Conservation (phyloP, 2,888 invertebrate genomes). For the Agrotis segetum region DNA sequence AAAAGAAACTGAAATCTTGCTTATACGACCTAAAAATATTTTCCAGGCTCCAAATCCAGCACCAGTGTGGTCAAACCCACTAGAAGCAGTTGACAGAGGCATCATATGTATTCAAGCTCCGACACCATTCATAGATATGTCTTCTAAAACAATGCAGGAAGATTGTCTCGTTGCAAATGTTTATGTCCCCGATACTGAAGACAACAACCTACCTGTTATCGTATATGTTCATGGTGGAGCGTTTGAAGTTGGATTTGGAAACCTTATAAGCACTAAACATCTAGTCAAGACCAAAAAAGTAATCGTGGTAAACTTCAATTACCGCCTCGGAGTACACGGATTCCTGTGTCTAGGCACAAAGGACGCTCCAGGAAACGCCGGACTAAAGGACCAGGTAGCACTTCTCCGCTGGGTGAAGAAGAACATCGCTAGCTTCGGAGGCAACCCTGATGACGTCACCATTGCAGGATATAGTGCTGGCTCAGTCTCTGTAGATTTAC, state of each 20-base stretch:
- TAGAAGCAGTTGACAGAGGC: slow-evolving; percentile 64
- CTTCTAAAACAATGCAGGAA: slow-evolving; percentile 62
- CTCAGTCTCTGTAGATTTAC: slow-evolving; percentile 66
- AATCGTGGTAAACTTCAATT: slow-evolving; percentile 70
- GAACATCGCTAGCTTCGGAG: slow-evolving; percentile 74
- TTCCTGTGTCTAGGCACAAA: slow-evolving; percentile 71
- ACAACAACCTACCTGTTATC: slow-evolving; percentile 69
- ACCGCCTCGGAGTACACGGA: slow-evolving; percentile 69
- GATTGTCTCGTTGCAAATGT: slow-evolving; percentile 81
- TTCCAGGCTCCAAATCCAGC: slow-evolving; percentile 74
- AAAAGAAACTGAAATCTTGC: background rate
- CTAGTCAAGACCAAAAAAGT: slow-evolving; percentile 64
- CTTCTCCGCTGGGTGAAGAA: slow-evolving; percentile 72
- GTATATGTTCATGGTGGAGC: slow-evolving; percentile 72
- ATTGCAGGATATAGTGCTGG: slow-evolving; percentile 73
- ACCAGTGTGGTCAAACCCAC: slow-evolving; percentile 67
- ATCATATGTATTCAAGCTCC: slow-evolving; percentile 69
- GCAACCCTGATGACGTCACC: slow-evolving; percentile 74
- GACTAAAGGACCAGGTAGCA: slow-evolving; percentile 75
- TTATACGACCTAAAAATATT: background rate
- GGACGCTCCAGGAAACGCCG: slow-evolving; percentile 73
- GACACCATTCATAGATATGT: slow-evolving; percentile 8
- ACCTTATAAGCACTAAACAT: slow-evolving; percentile 41
- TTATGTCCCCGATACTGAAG: slow-evolving; percentile 75
- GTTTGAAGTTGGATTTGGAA: slow-evolving; percentile 67